phyloP scores from a whole-genome alignment of 2,888 invertebrate genomes.

The Polyommatus icarus region DNA sequence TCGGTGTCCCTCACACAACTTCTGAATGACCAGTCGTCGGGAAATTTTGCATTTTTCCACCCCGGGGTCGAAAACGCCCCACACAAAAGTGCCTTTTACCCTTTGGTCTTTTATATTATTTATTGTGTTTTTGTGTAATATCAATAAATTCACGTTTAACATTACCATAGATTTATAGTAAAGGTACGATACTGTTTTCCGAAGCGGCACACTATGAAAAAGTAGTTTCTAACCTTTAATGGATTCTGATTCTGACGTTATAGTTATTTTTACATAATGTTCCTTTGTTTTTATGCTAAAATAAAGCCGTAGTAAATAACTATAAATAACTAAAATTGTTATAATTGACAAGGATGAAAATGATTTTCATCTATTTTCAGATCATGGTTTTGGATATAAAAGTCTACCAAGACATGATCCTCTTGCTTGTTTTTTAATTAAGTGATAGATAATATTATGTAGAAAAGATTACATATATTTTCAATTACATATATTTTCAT shows the following conservation, averaged over 20 bases:
- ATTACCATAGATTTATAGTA: slow-evolving; percentile 60
- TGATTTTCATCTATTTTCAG: no score
- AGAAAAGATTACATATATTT: no score
- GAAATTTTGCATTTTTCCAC: slow-evolving; percentile 62
- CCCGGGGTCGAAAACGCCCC: slow-evolving; percentile 54
- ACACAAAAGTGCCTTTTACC: slow-evolving; percentile 65
- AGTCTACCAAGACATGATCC: no score
- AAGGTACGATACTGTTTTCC: slow-evolving; percentile 37
- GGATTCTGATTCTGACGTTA: background rate
- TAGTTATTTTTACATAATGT: background rate
- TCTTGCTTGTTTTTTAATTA: no score
- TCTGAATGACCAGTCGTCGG: slow-evolving; percentile 63
- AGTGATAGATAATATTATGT: no score
- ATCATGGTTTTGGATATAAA: no score
- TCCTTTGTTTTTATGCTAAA: background rate
- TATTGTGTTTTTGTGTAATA: slow-evolving; percentile 61
- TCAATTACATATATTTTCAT: no score
- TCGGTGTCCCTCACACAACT: slow-evolving; percentile 69
- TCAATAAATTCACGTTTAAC: slow-evolving; percentile 71
- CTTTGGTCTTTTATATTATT: slow-evolving; percentile 64
- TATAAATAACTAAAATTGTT: no score
- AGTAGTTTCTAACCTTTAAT: background rate
- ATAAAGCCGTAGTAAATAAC: background rate
- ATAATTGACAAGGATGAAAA: no score
- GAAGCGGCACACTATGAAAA: background rate